Evolutionary conservation across 2,797 vertebrate genomes (phyloP).

Genomic region (Aldrovandia affinis): DNA sequence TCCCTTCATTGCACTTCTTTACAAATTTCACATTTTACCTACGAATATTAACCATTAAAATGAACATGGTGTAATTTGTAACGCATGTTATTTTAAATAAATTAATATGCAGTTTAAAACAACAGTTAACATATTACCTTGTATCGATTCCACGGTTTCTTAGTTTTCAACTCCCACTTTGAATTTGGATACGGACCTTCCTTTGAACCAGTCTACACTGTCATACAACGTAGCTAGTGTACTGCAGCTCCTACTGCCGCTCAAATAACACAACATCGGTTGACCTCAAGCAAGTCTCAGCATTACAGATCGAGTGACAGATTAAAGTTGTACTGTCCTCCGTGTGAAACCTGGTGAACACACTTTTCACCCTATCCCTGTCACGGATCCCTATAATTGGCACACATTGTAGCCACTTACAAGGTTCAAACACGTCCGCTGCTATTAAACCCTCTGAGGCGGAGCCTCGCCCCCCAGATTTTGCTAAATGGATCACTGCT

Average conservation of each 20-base stretch:
- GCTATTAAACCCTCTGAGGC: slow-evolving; percentile 27
- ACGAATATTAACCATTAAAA: neutral
- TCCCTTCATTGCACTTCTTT: neutral
- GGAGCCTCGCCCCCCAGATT: slow-evolving; percentile 14
- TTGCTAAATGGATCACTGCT: neutral
- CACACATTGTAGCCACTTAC: slow-evolving; percentile 8
- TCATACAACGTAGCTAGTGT: neutral
- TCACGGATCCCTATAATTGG: neutral
- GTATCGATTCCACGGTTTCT: neutral
- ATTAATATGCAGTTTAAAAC: neutral
- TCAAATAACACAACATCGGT: slow-evolving; percentile 5
- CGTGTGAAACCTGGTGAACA: neutral
- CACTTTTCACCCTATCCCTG: neutral
- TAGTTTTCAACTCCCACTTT: neutral
- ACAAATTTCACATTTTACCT: neutral
- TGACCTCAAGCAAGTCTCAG: neutral
- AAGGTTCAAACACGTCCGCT: slow-evolving; percentile 24
- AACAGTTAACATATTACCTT: neutral
- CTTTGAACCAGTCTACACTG: slow-evolving; percentile 8
- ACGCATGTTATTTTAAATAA: neutral
- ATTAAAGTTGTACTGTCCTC: slow-evolving; percentile 1
- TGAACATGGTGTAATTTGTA: neutral
- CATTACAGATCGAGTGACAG: slow-evolving; percentile 12
- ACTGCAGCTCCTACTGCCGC: slow-evolving; percentile 6
- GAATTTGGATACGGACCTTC: slow-evolving; percentile 23